These are phyloP conservation scores for Suillia variegata DNA, from an alignment of 2,888 invertebrate genomes.

Conservation along the genomic window DNA sequence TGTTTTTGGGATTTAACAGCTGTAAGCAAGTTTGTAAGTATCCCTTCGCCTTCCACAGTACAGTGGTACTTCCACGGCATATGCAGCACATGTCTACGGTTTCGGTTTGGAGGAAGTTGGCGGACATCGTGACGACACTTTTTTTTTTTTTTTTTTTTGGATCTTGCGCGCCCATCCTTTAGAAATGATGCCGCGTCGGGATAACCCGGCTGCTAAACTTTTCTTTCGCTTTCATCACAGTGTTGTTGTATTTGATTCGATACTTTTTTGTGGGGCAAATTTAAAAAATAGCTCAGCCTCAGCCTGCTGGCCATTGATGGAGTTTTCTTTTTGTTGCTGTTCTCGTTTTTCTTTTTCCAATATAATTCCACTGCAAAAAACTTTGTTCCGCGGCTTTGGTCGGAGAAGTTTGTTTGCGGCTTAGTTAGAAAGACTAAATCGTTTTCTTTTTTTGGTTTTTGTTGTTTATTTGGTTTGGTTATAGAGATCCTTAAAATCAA, in stretches of 20 bases:
- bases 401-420: no score
- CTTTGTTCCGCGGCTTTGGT: no score
- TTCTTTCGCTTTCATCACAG: no score
- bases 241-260: background rate
- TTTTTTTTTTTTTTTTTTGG: background rate
- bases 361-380: no score
- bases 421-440: no score
- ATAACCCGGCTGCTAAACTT: background rate
- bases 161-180: background rate
- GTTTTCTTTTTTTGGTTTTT: no score
- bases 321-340: no score
- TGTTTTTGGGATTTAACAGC: conserved; percentile 7
- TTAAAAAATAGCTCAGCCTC: conserved; percentile 1
- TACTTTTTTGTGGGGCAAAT: background rate
- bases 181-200: background rate
- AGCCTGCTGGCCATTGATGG: background rate
- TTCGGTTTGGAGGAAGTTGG: background rate
- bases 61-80: background rate
- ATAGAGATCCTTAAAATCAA: no score
- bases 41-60: background rate
- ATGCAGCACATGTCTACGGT: background rate
- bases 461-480: no score
- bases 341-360: no score
- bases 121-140: background rate
- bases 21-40: conserved; percentile 3